These are phyloP conservation scores for Mesorhabditis spiculigera DNA, from an alignment of 2,888 invertebrate species.

Conservation along the genomic window DNA sequence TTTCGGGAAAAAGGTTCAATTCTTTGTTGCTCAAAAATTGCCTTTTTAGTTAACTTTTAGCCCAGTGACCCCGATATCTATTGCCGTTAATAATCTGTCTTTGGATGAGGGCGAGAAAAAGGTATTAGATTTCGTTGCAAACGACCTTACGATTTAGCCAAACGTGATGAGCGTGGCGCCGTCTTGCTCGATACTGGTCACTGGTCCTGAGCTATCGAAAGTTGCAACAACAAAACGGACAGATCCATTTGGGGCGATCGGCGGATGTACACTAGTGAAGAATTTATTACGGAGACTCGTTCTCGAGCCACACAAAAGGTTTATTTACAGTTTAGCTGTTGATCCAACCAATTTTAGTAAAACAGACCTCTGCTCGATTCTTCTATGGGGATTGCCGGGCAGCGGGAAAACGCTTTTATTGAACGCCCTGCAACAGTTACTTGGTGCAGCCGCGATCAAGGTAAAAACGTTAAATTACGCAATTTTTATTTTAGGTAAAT, in stretches of 20 bases:
- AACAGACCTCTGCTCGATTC: slow-evolving; percentile 29
- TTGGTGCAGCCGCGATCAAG: slow-evolving; percentile 15
- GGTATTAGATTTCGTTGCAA: too few relatives aligned
- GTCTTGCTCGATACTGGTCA: too few relatives aligned
- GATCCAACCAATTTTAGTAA: slow-evolving; percentile 14
- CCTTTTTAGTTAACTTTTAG: neutral
- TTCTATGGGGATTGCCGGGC: slow-evolving; percentile 50
- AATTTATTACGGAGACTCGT: slow-evolving; percentile 16
- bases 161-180: too few relatives aligned
- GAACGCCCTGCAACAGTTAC: slow-evolving; percentile 21
- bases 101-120: too few relatives aligned
- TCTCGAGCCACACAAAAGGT: slow-evolving; percentile 22
- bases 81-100: too few relatives aligned
- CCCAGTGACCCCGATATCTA: too few relatives aligned
- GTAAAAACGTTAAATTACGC: neutral
- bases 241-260: slow-evolving; percentile 19
- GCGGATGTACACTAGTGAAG: slow-evolving; percentile 22
- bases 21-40: neutral
- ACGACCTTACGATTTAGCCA: too few relatives aligned
- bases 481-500: slow-evolving; percentile 11
- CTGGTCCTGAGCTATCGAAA: slow-evolving; percentile 3
- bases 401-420: slow-evolving; percentile 45
- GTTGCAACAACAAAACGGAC: neutral
- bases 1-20: neutral
- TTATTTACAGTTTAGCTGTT: slow-evolving; percentile 4